Conservation (phyloP, 2,888 invertebrate species). For the Branchipolynoe longqiensis region DNA sequence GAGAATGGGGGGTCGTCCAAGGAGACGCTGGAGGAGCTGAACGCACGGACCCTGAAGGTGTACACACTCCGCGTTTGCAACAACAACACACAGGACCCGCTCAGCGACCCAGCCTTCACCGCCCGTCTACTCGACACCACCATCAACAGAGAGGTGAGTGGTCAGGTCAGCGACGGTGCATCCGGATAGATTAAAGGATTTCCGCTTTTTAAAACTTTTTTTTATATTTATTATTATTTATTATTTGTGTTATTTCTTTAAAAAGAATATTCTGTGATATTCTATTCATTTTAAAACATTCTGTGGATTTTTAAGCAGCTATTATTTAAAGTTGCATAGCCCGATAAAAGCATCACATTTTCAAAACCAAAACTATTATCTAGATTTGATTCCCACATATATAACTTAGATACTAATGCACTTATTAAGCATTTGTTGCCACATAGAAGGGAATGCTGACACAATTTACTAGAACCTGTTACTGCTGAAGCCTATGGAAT, state of each 20-base stretch:
- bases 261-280: not conserved
- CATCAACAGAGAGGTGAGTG: slow-evolving; percentile 8
- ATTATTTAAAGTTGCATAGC: too few species aligned
- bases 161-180: not conserved
- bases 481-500: too few species aligned
- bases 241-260: not conserved
- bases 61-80: not conserved
- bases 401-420: too few species aligned
- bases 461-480: too few species aligned
- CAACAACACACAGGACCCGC: not conserved
- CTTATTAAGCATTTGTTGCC: too few species aligned
- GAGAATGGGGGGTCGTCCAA: not conserved
- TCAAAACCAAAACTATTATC: too few species aligned
- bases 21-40: not conserved
- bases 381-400: too few species aligned
- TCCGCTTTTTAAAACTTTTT: not conserved
- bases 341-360: too few species aligned
- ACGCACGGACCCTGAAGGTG: not conserved
- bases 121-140: not conserved
- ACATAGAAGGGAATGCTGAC: too few species aligned
- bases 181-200: not conserved
- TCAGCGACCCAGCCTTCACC: not conserved
- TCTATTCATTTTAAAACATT: too few species aligned
- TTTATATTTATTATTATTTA: not conserved
- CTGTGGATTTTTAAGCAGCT: too few species aligned